phyloP scores from a whole-genome alignment of 1,140 invertebrate genomes.

The Ips typographus region DNA sequence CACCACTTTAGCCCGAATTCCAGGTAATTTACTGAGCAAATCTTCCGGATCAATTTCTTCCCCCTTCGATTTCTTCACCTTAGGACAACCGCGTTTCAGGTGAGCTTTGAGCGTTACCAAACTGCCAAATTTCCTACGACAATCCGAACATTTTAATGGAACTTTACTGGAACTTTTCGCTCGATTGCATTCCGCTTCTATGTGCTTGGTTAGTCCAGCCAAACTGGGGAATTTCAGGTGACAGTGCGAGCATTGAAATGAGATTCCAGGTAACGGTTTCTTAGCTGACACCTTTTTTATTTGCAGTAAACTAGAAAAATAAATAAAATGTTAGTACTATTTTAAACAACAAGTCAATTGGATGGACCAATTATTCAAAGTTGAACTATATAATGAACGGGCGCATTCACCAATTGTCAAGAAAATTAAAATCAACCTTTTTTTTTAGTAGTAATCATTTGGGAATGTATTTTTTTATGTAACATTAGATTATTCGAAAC shows the following conservation, averaged over 20 bases:
- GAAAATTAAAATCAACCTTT: too few relatives aligned
- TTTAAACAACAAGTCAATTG: too few relatives aligned
- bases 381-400: too few relatives aligned
- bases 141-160: constrained; percentile 25
- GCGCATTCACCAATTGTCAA: too few relatives aligned
- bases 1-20: constrained; percentile 13
- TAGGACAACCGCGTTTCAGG: constrained; percentile 9
- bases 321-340: too few relatives aligned
- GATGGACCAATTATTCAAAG: too few relatives aligned
- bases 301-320: too few relatives aligned
- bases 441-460: too few relatives aligned
- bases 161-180: constrained; percentile 5
- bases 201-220: constrained; percentile 9
- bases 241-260: constrained; percentile 28
- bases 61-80: not conserved
- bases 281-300: not conserved
- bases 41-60: not conserved
- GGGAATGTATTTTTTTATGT: too few relatives aligned
- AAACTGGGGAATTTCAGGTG: constrained; percentile 13
- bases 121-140: constrained; percentile 13
- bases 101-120: constrained; percentile 11
- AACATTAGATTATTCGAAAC: too few relatives aligned
- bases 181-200: constrained; percentile 10
- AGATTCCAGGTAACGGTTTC: constrained; percentile 18
- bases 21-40: constrained; percentile 17